These are phyloP conservation scores for Glaucomys volans DNA, from an alignment of 2,113 vertebrate species.

Conservation along the genomic window DNA sequence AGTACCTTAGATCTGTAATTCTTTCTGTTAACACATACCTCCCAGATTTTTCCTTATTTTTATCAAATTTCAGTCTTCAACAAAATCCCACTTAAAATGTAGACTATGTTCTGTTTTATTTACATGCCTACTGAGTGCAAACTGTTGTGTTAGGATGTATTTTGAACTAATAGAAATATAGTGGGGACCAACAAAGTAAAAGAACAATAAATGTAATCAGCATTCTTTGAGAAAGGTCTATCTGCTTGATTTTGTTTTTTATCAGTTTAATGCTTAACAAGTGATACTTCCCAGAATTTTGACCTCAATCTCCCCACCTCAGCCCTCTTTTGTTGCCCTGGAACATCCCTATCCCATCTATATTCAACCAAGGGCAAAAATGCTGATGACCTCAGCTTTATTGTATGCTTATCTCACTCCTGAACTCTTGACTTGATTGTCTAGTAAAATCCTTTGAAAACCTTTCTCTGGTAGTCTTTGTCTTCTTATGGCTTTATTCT, in stretches of 20 bases:
- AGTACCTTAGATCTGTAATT: background rate
- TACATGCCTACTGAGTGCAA: background rate
- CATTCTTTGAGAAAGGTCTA: conserved; percentile 6
- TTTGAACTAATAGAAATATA: conserved; percentile 34
- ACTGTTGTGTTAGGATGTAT: background rate
- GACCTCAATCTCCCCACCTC: background rate
- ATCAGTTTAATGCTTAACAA: conserved; percentile 18
- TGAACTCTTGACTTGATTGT: background rate
- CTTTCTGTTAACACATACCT: background rate
- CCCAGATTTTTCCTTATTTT: background rate
- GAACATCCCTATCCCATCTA: background rate
- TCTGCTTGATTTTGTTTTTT: background rate
- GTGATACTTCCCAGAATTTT: background rate
- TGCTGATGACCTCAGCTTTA: background rate
- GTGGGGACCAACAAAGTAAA: background rate
- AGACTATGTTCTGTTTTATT: background rate
- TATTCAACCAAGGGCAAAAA: background rate
- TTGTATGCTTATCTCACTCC: background rate
- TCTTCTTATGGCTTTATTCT: background rate
- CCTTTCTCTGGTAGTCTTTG: background rate
- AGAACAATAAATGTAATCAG: background rate
- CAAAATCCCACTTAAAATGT: background rate
- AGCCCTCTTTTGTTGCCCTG: background rate
- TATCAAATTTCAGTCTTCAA: background rate
- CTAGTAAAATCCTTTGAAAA: background rate